A percentile compares a stretch with the other conserved stretches of the same genome.
phyloP scores from a whole-genome alignment of 2,888 invertebrate species.

The Sinotaia quadrata region DNA sequence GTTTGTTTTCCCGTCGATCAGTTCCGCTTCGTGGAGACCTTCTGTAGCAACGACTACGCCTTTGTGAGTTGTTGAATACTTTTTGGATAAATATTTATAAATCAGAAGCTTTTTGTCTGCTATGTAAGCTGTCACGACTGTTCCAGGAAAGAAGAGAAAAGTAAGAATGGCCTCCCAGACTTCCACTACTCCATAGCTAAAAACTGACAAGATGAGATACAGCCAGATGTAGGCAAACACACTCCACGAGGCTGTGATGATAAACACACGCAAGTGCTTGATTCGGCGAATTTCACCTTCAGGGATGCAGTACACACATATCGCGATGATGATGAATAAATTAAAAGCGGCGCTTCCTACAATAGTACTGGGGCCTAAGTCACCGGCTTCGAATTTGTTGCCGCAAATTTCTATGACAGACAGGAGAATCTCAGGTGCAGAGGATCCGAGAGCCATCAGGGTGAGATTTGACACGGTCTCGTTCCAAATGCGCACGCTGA shows the following conservation, averaged over 20 bases:
- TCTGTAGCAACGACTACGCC: constrained; percentile 83
- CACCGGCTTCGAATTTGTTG: constrained; percentile 88
- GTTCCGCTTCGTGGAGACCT: constrained; percentile 55
- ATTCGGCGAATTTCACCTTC: constrained; percentile 92
- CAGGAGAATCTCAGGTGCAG: constrained; percentile 97
- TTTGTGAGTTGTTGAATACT: constrained; percentile 90
- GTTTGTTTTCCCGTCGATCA: constrained; percentile 60
- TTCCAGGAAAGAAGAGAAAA: constrained; percentile 95
- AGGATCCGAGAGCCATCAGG: constrained; percentile 98
- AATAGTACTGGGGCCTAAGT: constrained; percentile 97
- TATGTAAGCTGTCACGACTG: constrained; percentile 95
- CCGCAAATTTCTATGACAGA: constrained; percentile 98
- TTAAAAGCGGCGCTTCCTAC: constrained; percentile 99
- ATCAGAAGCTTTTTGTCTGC: constrained; percentile 83
- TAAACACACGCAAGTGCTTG: constrained; percentile 96
- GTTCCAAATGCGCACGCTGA: constrained; percentile 97
- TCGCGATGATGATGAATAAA: constrained; percentile 95
- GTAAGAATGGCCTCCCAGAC: constrained; percentile 99
- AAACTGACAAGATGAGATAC: constrained; percentile 91
- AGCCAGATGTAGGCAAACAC: constrained; percentile 99
- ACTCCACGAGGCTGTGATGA: constrained; percentile 98
- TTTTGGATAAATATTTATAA: constrained; percentile 78
- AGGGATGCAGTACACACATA: constrained; percentile 93
- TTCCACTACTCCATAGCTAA: constrained; percentile 89
- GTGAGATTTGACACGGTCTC: constrained; percentile 99